Base-by-base conservation (phyloP, 2,797 vertebrate genomes). In the Graptemys geographica region DNA sequence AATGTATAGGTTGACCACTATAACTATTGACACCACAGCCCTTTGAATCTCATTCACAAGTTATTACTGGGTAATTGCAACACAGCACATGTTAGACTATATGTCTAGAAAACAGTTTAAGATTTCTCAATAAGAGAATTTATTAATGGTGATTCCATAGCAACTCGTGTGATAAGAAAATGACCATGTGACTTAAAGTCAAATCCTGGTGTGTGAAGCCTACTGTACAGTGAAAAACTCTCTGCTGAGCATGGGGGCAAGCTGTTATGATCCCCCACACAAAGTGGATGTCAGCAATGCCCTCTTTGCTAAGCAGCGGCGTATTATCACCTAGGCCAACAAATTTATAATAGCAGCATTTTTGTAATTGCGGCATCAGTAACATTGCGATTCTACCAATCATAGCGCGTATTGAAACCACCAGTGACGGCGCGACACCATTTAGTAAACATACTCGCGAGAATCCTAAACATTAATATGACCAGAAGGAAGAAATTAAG, bases 1-100 rank as follows among this genome's bases (percentile, higher is more conserved):
- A 5, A 1, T 62, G 27, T 47, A 86, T 83, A 53, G 83, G 16
- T 9, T 10, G 87, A 76, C 59, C 5, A n/a, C 28, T 91, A 55
- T 15, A 47, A 31, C 16, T 52, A 21, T 79, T 86, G 84, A 80
- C 25, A 85, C 53, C 41, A 4, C 0, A 0, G 11, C 47, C 23
- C 47, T 83, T 31, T 49, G 47, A 33, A 27, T 44, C 69, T 53
- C 62, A 88, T 88, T 95, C 92, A 90, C n/a, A 1, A 49, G 72
- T 47, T 56, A 88, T 62, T 52, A 8, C 47, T 41, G 72, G 41
- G 27, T 28, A 27, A 28, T 13, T 44, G 51, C 53, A 5, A 0
- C 2, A 1, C 49, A 6, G 69, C 87, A 55, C 65, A 55, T 95
- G 21, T 87, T 69, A 86, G 89, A 81, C 11, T 87, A 78, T 53